phyloP scores from a whole-genome alignment of 2,797 vertebrate species.

The Brachyalestes nurse region DNA sequence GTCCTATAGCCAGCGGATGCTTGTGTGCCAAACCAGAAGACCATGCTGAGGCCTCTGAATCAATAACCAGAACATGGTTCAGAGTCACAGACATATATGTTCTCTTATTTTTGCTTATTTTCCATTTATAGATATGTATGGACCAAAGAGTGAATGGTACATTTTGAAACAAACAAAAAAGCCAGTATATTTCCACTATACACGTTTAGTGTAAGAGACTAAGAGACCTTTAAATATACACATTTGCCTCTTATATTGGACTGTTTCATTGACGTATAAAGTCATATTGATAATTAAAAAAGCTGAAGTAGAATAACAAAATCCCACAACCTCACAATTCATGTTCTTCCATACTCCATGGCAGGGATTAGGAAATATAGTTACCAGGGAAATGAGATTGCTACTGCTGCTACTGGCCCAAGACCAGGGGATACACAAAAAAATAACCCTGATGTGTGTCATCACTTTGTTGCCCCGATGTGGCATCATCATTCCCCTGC shows the following conservation, averaged over 20 bases:
- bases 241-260: too few species aligned
- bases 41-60: constrained; percentile 8
- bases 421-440: constrained; percentile 24
- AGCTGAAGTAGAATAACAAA: background rate
- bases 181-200: background rate
- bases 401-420: background rate
- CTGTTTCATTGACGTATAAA: background rate
- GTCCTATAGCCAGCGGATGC: background rate
- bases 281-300: background rate
- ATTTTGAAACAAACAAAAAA: too few species aligned
- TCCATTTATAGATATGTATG: too few species aligned
- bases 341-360: background rate
- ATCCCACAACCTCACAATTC: background rate
- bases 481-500: constrained; percentile 5
- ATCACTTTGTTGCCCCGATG: constrained; percentile 14
- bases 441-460: constrained; percentile 20
- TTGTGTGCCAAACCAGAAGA: constrained; percentile 24
- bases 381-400: constrained; percentile 28
- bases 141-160: too few species aligned
- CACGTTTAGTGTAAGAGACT: too few species aligned
- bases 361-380: constrained; percentile 7
- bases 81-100: background rate
- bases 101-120: background rate
- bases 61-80: background rate
- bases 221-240: background rate